These are phyloP conservation scores for Polypedilum vanderplanki DNA, from an alignment of 1,140 invertebrate genomes.

Conservation along the genomic window DNA sequence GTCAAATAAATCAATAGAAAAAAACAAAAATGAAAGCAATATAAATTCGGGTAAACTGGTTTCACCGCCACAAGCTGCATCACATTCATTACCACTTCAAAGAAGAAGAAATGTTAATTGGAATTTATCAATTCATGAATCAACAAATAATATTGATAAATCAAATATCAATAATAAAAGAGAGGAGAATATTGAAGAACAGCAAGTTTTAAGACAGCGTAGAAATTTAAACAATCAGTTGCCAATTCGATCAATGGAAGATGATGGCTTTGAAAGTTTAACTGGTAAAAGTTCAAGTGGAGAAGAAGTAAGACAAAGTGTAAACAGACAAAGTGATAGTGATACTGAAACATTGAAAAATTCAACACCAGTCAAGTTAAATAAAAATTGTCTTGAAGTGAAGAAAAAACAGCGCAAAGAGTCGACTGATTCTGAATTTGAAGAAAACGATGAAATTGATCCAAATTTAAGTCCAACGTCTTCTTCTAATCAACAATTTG, in stretches of 20 bases:
- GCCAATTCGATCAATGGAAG: slow-evolving; percentile 46
- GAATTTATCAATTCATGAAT: slow-evolving; percentile 41
- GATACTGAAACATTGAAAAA: slow-evolving; percentile 29
- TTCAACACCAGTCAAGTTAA: not conserved
- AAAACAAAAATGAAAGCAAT: not conserved
- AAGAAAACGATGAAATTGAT: slow-evolving; percentile 32
- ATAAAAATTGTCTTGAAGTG: slow-evolving; percentile 1
- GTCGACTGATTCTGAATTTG: slow-evolving; percentile 29
- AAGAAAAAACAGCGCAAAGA: not conserved
- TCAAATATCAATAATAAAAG: slow-evolving; percentile 34
- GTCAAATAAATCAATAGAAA: no score
- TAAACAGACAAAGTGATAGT: slow-evolving; percentile 30
- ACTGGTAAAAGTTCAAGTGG: slow-evolving; percentile 73
- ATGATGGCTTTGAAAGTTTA: slow-evolving; percentile 81
- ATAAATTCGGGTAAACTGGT: not conserved
- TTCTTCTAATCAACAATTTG: not conserved
- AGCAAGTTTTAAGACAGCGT: not conserved
- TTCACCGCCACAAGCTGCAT: not conserved
- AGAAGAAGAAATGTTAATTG: slow-evolving; percentile 44
- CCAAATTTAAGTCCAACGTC: not conserved
- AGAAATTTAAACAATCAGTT: not conserved
- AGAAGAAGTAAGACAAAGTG: slow-evolving; percentile 45
- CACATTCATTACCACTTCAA: slow-evolving; percentile 31
- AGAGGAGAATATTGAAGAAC: slow-evolving; percentile 32
- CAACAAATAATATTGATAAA: slow-evolving; percentile 8